Conservation (phyloP, 2,113 vertebrate genomes). For the Daboia siamensis region DNA sequence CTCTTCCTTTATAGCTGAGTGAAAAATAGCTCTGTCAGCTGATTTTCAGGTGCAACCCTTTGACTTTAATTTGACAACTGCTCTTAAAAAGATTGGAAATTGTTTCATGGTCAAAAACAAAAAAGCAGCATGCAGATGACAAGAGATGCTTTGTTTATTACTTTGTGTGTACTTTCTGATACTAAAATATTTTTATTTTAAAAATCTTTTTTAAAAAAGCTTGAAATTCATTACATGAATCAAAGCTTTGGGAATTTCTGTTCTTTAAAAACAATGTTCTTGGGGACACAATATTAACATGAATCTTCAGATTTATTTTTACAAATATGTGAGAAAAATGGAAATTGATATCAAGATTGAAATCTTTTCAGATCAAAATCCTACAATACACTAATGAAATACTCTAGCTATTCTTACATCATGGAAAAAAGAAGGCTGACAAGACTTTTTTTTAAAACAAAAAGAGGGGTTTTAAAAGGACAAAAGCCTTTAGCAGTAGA, state of each 20-base stretch:
- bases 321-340: background rate
- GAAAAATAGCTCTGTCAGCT: background rate
- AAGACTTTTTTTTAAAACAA: background rate
- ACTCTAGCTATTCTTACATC: background rate
- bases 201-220: background rate
- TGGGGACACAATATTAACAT: background rate
- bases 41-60: background rate
- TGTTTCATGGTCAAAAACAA: background rate
- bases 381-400: background rate
- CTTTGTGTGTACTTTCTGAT: background rate
- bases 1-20: background rate
- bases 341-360: background rate
- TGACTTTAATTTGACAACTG: background rate
- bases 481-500: background rate
- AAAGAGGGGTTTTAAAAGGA: background rate
- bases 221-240: background rate
- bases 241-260: background rate
- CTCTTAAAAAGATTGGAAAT: background rate
- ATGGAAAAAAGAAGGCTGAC: background rate
- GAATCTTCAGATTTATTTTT: background rate
- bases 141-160: background rate
- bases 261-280: background rate
- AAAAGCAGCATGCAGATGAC: background rate
- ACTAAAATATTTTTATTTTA: background rate
- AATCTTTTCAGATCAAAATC: background rate